These are phyloP conservation scores for Mimumesa dahlbomi DNA, from an alignment of 2,888 invertebrate species.

Conservation along the genomic window DNA sequence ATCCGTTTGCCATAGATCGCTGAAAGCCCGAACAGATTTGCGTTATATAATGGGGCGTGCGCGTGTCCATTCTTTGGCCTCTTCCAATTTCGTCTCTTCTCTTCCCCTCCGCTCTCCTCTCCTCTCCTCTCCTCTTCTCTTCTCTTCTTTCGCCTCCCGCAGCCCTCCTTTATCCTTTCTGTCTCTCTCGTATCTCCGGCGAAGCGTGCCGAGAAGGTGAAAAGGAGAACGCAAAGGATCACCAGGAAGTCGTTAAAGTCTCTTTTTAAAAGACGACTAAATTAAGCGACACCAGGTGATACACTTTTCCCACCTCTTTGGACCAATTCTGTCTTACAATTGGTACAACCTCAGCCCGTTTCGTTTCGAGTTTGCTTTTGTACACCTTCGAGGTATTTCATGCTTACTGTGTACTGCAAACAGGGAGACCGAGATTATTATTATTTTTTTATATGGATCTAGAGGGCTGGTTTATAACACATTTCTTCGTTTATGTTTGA, in stretches of 20 bases:
- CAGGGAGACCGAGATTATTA: no score
- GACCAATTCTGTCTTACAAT: no score
- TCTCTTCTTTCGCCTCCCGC: no score
- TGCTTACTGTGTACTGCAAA: no score
- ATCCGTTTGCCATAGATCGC: conserved; percentile 59
- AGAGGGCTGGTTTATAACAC: no score
- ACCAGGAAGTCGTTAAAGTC: conserved; percentile 56
- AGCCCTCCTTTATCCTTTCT: no score
- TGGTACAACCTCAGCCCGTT: no score
- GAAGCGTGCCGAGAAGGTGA: conserved; percentile 38
- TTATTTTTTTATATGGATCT: no score
- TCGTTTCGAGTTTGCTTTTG: no score
- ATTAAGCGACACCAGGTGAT: conserved; percentile 58
- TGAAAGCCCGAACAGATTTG: conserved; percentile 62
- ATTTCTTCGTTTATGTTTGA: no score
- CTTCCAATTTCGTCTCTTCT: conserved; percentile 28
- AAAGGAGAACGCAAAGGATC: conserved; percentile 43
- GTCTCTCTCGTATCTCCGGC: neutral
- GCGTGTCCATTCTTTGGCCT: conserved; percentile 35
- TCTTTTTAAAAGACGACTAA: conserved; percentile 36
- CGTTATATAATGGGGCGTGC: conserved; percentile 68
- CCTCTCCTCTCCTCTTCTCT: conserved; percentile 2
- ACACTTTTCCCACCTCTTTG: conserved; percentile 24
- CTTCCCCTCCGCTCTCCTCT: conserved; percentile 21
- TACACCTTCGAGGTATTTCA: no score